phyloP scores from a whole-genome alignment of 2,797 vertebrate species.

The Oreochromis mossambicus region DNA sequence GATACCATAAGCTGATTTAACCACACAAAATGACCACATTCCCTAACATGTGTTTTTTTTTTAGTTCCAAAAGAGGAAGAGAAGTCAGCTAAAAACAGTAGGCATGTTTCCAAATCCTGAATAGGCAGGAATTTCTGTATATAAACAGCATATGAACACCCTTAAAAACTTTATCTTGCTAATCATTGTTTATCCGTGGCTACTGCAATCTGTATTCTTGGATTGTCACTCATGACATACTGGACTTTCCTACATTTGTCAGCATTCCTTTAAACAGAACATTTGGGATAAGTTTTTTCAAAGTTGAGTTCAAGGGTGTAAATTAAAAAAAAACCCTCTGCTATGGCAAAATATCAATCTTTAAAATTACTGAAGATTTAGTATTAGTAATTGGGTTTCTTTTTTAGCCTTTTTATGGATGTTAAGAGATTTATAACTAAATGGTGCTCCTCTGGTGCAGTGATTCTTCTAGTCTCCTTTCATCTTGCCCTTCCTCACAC shows the following conservation, averaged over 20 bases:
- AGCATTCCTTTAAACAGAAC: background rate
- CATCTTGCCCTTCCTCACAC: background rate
- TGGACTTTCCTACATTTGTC: background rate
- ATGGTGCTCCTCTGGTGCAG: background rate
- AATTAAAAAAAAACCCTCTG: background rate
- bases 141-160: background rate
- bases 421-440: background rate
- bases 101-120: background rate
- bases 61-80: background rate
- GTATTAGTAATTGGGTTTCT: background rate
- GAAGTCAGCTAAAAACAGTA: background rate
- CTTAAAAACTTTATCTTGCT: background rate
- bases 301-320: background rate
- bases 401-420: background rate
- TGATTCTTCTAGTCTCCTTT: background rate
- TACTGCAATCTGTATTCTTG: background rate
- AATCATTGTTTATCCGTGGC: background rate
- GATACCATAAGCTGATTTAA: background rate
- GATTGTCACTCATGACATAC: background rate
- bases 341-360: background rate
- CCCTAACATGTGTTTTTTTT: background rate
- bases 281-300: background rate
- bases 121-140: background rate
- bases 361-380: conserved; percentile 2
- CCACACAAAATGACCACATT: background rate